Evolutionary conservation across 2,888 invertebrate species (phyloP).

Genomic region (Carterocephalus palaemon): DNA sequence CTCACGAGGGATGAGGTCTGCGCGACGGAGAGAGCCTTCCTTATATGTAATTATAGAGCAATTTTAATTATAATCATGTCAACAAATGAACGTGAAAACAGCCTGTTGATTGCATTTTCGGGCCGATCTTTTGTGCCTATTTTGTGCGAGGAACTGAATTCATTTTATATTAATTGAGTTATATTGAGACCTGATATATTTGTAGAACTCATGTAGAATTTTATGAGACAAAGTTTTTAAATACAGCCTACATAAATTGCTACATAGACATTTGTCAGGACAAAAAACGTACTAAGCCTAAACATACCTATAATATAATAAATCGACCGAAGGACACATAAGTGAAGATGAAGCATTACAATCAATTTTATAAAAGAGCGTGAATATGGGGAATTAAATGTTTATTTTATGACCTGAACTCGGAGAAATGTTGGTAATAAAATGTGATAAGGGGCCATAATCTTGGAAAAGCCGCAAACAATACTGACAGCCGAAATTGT

Average conservation of each 20-base stretch:
- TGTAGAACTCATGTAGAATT: no score
- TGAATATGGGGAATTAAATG: conserved; percentile 11
- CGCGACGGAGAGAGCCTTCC: conserved; percentile 30
- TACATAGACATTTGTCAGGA: no score
- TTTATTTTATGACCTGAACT: conserved; percentile 15
- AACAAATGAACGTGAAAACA: conserved; percentile 9
- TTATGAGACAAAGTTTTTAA: no score
- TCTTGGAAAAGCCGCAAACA: neutral
- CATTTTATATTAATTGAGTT: no score
- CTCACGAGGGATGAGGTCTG: conserved; percentile 54
- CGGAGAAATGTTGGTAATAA: conserved; percentile 19
- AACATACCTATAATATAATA: no score
- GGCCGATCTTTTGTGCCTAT: neutral
- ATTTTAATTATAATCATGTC: conserved; percentile 19
- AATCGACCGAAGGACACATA: no score
- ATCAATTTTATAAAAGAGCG: conserved; percentile 7
- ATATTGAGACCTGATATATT: no score
- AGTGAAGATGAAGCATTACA: conserved; percentile 4
- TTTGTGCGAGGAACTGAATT: no score
- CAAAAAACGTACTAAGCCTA: no score
- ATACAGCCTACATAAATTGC: no score
- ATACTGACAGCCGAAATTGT: conserved; percentile 9
- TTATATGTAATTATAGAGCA: conserved; percentile 28
- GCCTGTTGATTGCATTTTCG: neutral
- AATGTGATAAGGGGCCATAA: conserved; percentile 18